These are phyloP conservation scores for Lytechinus variegatus DNA, from an alignment of 35 echinoderm and acorn worm genomes.

Conservation along the genomic window DNA sequence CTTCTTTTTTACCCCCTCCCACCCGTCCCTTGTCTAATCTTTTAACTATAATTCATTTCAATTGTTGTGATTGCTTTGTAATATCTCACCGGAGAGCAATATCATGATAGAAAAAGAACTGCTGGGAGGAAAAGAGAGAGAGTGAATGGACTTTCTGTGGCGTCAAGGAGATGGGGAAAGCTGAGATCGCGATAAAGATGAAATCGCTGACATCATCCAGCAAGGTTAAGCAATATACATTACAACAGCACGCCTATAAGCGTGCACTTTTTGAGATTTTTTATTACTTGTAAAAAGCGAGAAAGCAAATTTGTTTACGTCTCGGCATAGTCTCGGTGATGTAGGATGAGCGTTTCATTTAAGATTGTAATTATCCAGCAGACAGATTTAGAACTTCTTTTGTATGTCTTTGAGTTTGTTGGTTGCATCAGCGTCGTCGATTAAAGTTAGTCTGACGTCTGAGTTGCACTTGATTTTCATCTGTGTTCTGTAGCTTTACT, in stretches of 20 bases:
- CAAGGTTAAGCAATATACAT: neutral
- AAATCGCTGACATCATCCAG: neutral
- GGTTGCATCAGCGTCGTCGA: neutral
- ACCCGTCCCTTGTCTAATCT: slow-evolving; percentile 16
- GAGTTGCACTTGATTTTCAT: neutral
- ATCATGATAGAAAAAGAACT: neutral
- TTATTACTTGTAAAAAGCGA: slow-evolving; percentile 13
- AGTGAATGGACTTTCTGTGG: slow-evolving; percentile 40
- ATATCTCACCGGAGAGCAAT: neutral
- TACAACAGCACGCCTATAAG: neutral
- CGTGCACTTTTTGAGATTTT: neutral
- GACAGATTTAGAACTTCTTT: neutral
- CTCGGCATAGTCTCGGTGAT: neutral
- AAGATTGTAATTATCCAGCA: neutral
- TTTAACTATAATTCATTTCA: slow-evolving; percentile 46
- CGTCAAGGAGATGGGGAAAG: neutral
- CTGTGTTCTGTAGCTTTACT: neutral
- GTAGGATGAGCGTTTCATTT: neutral
- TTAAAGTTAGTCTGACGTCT: neutral
- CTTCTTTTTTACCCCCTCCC: neutral
- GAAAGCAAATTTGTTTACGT: neutral
- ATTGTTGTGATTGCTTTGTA: neutral
- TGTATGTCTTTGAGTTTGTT: neutral
- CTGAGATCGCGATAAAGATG: slow-evolving; percentile 17
- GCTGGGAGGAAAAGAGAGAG: neutral